Conservation (phyloP, 2,797 vertebrate species). For the Anguilla pacifica region DNA sequence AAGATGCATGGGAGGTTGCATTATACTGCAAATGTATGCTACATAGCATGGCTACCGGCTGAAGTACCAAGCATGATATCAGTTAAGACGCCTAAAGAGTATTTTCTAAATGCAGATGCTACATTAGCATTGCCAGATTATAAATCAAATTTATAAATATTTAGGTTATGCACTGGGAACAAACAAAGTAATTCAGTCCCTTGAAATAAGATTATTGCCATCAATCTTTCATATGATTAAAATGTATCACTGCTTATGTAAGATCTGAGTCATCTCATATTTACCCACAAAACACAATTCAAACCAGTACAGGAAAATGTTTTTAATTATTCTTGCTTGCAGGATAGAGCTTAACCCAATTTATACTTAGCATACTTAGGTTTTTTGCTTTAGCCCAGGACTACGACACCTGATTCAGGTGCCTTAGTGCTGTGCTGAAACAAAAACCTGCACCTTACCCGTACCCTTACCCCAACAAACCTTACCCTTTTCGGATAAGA, state of each 20-base stretch:
- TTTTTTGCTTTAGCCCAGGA: no score
- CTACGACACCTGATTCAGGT: no score
- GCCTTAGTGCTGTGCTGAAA: no score
- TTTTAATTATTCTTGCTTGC: background rate
- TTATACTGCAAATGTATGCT: background rate
- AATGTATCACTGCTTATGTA: background rate
- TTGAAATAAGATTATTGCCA: background rate
- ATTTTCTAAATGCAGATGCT: background rate
- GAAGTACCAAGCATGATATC: background rate
- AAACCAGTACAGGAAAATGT: background rate
- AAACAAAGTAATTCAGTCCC: background rate
- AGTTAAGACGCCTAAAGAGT: background rate
- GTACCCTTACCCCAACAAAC: no score
- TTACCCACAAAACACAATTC: background rate
- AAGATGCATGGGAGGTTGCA: background rate
- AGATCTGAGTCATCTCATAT: background rate
- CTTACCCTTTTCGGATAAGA: no score
- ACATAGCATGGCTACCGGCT: background rate
- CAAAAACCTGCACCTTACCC: no score
- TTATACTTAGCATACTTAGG: background rate
- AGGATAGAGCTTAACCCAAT: background rate
- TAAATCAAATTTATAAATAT: background rate
- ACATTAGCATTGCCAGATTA: background rate
- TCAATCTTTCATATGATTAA: background rate
- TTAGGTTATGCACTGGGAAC: background rate